A percentile compares a stretch with the other conserved stretches of the same genome.
These are phyloP conservation scores for Electrona antarctica DNA, from an alignment of 2,113 vertebrate genomes.

Conservation along the genomic window DNA sequence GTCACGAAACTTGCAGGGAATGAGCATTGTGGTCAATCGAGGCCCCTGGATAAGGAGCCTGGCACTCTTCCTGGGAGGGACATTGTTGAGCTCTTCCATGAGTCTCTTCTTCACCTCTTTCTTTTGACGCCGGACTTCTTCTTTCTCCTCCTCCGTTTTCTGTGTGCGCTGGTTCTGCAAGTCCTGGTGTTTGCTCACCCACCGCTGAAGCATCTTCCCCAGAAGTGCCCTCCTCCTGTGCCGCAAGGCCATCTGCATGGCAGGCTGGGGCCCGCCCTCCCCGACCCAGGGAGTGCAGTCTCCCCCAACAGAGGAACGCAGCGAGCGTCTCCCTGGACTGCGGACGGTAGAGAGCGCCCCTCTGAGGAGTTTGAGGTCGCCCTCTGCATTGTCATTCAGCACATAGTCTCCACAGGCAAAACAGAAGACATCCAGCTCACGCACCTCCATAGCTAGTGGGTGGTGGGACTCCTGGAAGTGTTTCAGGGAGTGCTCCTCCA, in stretches of 20 bases:
- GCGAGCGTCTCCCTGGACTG: slow-evolving; percentile 81
- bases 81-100: slow-evolving; percentile 89
- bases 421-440: slow-evolving; percentile 95
- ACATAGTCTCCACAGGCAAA: slow-evolving; percentile 96
- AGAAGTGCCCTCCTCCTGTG: slow-evolving; percentile 90
- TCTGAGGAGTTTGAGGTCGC: slow-evolving; percentile 93
- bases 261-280: slow-evolving; percentile 76
- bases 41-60: slow-evolving; percentile 88
- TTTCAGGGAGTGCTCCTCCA: slow-evolving; percentile 92
- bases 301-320: slow-evolving; percentile 84
- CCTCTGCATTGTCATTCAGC: slow-evolving; percentile 95
- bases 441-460: slow-evolving; percentile 95
- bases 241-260: slow-evolving; percentile 89
- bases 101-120: slow-evolving; percentile 90
- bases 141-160: slow-evolving; percentile 84
- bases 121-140: slow-evolving; percentile 85
- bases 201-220: slow-evolving; percentile 81
- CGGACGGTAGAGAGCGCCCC: slow-evolving; percentile 89
- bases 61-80: slow-evolving; percentile 94
- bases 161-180: slow-evolving; percentile 79
- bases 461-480: slow-evolving; percentile 92
- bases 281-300: slow-evolving; percentile 64
- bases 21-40: slow-evolving; percentile 80
- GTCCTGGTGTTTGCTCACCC: slow-evolving; percentile 81
- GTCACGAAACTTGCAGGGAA: slow-evolving; percentile 85